A percentile compares a stretch with the other conserved stretches of the same genome.
Conservation (phyloP, 1,140 invertebrate species). For the Hyles vespertilio region DNA sequence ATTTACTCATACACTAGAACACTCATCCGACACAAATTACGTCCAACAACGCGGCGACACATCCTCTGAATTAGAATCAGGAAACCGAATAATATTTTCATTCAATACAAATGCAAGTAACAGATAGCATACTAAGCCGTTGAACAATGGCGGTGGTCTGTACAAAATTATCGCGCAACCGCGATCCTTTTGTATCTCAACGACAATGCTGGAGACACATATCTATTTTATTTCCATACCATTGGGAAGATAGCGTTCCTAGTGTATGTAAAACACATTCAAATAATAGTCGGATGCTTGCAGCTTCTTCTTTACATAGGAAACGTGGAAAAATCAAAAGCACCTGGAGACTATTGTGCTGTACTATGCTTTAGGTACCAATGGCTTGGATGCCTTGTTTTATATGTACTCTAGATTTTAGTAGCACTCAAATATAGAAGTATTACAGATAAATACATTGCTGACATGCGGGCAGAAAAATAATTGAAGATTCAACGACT, state of each 20-base stretch:
- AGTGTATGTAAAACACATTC: constrained; percentile 50
- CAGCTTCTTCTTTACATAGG: background rate
- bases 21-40: background rate
- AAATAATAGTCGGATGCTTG: constrained; percentile 26
- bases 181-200: constrained; percentile 31
- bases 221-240: constrained; percentile 42
- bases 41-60: background rate
- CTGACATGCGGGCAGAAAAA: too few species aligned
- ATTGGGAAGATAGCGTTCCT: constrained; percentile 36
- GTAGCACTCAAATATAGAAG: too few species aligned
- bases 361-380: too few species aligned
- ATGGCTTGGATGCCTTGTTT: too few species aligned
- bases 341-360: background rate
- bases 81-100: constrained; percentile 46
- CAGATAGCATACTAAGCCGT: constrained; percentile 35
- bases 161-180: constrained; percentile 38
- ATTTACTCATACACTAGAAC: background rate
- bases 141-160: constrained; percentile 40
- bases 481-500: too few species aligned
- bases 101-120: constrained; percentile 38
- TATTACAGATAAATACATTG: too few species aligned
- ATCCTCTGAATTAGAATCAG: constrained; percentile 31
- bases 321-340: background rate
- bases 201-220: constrained; percentile 21
- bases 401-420: too few species aligned